A percentile compares a stretch with the other conserved stretches of the same genome.
phyloP scores from a whole-genome alignment of 2,888 invertebrate species.

The Macrophya annulata region DNA sequence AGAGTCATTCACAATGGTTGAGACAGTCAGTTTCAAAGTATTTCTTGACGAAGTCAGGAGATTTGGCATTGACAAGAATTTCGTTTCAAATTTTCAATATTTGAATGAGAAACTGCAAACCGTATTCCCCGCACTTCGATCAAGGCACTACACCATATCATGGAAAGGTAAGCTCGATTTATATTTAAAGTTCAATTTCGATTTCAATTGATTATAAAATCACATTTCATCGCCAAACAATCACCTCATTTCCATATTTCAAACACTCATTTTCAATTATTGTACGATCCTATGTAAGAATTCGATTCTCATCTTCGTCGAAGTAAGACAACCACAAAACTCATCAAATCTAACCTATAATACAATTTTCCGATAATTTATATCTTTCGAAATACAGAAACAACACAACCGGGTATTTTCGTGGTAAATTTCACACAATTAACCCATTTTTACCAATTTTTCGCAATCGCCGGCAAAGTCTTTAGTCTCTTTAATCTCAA shows the following conservation, averaged over 20 bases:
- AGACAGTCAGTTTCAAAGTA: constrained; percentile 81
- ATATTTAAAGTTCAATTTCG: neutral
- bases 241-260: neutral
- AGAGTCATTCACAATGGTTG: constrained; percentile 75
- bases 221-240: neutral
- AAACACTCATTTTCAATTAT: no score
- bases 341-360: no score
- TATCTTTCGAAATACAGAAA: no score
- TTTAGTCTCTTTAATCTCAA: no score
- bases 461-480: no score
- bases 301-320: no score
- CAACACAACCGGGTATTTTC: neutral
- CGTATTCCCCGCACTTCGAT: constrained; percentile 82
- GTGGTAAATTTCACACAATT: no score
- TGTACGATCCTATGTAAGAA: no score
- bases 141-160: constrained; percentile 80
- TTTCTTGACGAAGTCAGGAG: constrained; percentile 83
- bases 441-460: no score
- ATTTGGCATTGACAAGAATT: constrained; percentile 82
- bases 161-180: constrained; percentile 84
- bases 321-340: no score
- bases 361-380: no score
- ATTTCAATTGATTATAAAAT: neutral
- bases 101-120: constrained; percentile 82
- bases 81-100: constrained; percentile 81